Conservation (phyloP, 1,140 invertebrate genomes). For the Leptinotarsa defecta region DNA sequence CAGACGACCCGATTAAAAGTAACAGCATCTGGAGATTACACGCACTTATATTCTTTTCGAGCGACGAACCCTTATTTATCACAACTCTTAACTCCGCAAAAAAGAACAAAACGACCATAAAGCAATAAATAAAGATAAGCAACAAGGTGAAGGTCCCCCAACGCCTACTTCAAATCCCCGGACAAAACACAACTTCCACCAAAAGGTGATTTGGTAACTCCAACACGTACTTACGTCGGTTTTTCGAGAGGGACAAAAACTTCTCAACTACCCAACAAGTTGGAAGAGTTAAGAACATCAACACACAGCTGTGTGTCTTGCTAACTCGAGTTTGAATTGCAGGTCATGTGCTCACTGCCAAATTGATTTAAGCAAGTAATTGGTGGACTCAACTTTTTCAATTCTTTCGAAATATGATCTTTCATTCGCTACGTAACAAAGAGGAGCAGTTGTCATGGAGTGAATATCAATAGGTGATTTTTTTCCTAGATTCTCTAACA, state of each 20-base stretch:
- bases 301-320: conserved; percentile 5
- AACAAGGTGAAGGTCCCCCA: not conserved
- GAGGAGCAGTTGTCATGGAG: too few relatives aligned
- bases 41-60: not conserved
- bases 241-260: conserved; percentile 8
- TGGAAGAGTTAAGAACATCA: conserved; percentile 3
- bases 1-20: too few relatives aligned
- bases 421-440: not conserved
- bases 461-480: too few relatives aligned
- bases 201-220: conserved; percentile 6
- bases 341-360: not conserved
- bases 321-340: conserved; percentile 1
- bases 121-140: conserved; percentile 8
- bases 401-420: not conserved
- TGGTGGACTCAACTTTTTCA: not conserved
- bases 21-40: not conserved
- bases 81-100: not conserved
- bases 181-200: conserved; percentile 2
- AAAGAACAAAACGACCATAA: conserved; percentile 1
- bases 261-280: conserved; percentile 5
- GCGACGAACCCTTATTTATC: not conserved
- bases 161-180: not conserved
- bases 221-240: not conserved
- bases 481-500: too few relatives aligned
- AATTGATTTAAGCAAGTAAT: not conserved